These are phyloP conservation scores for Coenonympha glycerion DNA, from an alignment of 2,888 invertebrate species.

Conservation along the genomic window DNA sequence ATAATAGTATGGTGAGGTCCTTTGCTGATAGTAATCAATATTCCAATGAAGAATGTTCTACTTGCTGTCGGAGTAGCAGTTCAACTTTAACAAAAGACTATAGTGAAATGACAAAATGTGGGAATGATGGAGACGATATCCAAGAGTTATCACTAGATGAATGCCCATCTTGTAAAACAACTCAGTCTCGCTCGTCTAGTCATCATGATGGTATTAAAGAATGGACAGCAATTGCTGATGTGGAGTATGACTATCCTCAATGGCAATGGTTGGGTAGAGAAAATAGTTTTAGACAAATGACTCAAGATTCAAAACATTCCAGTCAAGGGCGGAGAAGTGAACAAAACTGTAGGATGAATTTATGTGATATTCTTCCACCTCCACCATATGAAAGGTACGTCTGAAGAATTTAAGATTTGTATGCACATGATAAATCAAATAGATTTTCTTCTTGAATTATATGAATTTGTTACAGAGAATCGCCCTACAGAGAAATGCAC, in stretches of 20 bases:
- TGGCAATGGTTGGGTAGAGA: slow-evolving; percentile 71
- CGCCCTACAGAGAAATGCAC: slow-evolving; percentile 62
- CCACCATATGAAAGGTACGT: slow-evolving; percentile 69
- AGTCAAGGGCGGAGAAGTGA: slow-evolving; percentile 56
- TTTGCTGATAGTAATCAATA: slow-evolving; percentile 67
- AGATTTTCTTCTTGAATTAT: not conserved
- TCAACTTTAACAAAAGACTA: slow-evolving; percentile 69
- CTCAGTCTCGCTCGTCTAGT: slow-evolving; percentile 65
- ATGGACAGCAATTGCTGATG: slow-evolving; percentile 62
- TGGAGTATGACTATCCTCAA: slow-evolving; percentile 69
- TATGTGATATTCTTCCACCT: slow-evolving; percentile 65
- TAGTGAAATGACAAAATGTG: slow-evolving; percentile 71
- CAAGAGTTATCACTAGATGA: slow-evolving; percentile 67
- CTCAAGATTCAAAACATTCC: slow-evolving; percentile 51
- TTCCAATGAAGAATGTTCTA: slow-evolving; percentile 70
- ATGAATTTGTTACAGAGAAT: slow-evolving; percentile 51
- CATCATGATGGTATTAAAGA: slow-evolving; percentile 64
- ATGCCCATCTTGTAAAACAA: slow-evolving; percentile 67
- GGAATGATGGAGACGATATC: slow-evolving; percentile 57
- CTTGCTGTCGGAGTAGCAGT: slow-evolving; percentile 66
- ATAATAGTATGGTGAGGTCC: slow-evolving; percentile 70
- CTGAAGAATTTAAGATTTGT: not conserved
- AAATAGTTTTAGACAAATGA: slow-evolving; percentile 62
- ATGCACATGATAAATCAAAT: not conserved
- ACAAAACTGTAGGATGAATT: slow-evolving; percentile 66